Conservation (phyloP, 2,113 vertebrate species). For the Lycocorax pyrrhopterus region DNA sequence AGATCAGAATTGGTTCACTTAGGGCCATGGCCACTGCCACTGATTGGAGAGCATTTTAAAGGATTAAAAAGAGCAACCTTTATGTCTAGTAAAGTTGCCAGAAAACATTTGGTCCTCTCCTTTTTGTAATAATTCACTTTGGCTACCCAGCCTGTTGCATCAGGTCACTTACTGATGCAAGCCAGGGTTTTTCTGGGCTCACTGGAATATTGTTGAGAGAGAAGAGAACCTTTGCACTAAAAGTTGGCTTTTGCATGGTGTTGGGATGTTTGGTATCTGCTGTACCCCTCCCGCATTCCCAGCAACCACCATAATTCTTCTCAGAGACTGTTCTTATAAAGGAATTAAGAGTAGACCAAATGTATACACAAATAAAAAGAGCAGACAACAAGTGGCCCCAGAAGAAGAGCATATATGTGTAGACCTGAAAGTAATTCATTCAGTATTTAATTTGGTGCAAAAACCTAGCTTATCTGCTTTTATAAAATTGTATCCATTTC, state of each 20-base stretch:
- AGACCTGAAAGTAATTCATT: not conserved
- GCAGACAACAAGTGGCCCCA: not conserved
- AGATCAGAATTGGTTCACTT: not conserved
- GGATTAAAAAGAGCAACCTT: not conserved
- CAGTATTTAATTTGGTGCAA: not conserved
- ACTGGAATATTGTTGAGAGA: not conserved
- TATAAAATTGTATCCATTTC: not conserved
- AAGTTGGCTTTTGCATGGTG: not conserved
- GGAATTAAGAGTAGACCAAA: not conserved
- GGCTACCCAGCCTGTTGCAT: not conserved
- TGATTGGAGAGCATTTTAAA: conserved; percentile 1
- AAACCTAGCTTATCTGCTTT: not conserved
- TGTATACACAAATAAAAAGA: not conserved
- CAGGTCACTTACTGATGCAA: not conserved
- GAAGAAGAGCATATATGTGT: not conserved
- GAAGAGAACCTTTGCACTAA: not conserved
- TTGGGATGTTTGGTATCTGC: not conserved
- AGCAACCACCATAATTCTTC: not conserved
- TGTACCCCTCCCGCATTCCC: not conserved
- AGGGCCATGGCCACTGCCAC: not conserved
- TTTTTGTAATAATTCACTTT: not conserved
- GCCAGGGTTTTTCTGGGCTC: not conserved
- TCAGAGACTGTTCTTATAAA: not conserved
- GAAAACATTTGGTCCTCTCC: not conserved
- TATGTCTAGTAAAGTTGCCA: not conserved